phyloP scores from a whole-genome alignment of 2,113 vertebrate genomes.

The Aegithalos caudatus region DNA sequence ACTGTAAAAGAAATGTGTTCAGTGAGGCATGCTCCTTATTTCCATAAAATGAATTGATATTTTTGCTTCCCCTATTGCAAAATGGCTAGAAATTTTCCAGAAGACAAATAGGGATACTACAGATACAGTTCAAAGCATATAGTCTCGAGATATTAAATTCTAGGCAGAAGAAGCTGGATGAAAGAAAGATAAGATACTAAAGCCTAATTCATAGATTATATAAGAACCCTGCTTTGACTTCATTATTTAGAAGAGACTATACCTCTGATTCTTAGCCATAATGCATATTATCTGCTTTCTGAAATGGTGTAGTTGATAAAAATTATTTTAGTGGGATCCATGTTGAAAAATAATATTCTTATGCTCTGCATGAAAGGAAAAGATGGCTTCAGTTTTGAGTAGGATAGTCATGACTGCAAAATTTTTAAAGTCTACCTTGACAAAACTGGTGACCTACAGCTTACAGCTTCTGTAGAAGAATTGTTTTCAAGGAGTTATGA shows the following conservation, averaged over 20 bases:
- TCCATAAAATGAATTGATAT: background rate
- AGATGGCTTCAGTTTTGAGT: background rate
- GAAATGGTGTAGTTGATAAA: background rate
- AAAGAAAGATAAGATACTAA: background rate
- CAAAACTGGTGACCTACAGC: background rate
- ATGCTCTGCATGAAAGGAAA: background rate
- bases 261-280: background rate
- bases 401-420: background rate
- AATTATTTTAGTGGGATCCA: background rate
- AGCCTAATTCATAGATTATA: background rate
- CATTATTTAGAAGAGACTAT: background rate
- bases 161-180: background rate
- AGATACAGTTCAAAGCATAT: background rate
- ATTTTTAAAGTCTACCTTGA: background rate
- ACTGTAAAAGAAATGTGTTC: background rate
- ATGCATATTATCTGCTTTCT: background rate
- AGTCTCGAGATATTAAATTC: background rate
- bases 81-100: background rate
- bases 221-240: background rate
- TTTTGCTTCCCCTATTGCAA: background rate
- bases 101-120: background rate
- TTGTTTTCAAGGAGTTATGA: background rate
- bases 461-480: background rate
- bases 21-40: background rate
- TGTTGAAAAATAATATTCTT: background rate